phyloP scores from a whole-genome alignment of 2,888 invertebrate species.

The Alloplasta piceator region DNA sequence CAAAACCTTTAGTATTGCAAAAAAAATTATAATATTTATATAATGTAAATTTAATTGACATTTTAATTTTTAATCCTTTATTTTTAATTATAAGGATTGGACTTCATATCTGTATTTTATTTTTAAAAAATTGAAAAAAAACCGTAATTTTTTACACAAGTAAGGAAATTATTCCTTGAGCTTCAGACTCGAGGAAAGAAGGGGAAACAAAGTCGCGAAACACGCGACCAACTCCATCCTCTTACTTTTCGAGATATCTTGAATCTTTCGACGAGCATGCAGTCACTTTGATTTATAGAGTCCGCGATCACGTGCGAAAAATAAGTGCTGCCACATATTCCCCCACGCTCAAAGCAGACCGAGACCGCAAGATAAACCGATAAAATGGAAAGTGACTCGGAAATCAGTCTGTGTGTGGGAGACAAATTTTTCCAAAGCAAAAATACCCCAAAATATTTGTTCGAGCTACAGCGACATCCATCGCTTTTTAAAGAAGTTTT shows the following conservation, averaged over 20 bases:
- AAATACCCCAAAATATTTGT: not conserved
- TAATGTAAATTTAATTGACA: too few relatives aligned
- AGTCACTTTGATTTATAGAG: slow-evolving; percentile 58
- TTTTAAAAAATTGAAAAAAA: too few relatives aligned
- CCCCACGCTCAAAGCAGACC: not conserved
- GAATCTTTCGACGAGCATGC: slow-evolving; percentile 62
- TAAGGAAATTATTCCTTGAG: too few relatives aligned
- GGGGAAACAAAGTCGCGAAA: slow-evolving; percentile 18
- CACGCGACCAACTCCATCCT: slow-evolving; percentile 18
- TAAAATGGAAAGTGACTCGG: slow-evolving; percentile 25
- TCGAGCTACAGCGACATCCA: not conserved
- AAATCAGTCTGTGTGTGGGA: slow-evolving; percentile 26
- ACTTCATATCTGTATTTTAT: too few relatives aligned
- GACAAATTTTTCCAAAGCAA: not conserved
- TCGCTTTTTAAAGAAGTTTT: too few relatives aligned
- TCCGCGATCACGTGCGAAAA: slow-evolving; percentile 60
- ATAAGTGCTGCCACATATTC: slow-evolving; percentile 58
- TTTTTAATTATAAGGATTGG: too few relatives aligned
- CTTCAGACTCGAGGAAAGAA: not conserved
- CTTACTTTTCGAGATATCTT: slow-evolving; percentile 50
- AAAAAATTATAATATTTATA: too few relatives aligned
- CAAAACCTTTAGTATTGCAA: too few relatives aligned
- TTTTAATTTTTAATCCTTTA: too few relatives aligned
- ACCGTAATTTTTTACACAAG: too few relatives aligned
- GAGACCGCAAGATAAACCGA: slow-evolving; percentile 56